phyloP scores from a whole-genome alignment of 1,140 invertebrate genomes.

The Papilio helenus region DNA sequence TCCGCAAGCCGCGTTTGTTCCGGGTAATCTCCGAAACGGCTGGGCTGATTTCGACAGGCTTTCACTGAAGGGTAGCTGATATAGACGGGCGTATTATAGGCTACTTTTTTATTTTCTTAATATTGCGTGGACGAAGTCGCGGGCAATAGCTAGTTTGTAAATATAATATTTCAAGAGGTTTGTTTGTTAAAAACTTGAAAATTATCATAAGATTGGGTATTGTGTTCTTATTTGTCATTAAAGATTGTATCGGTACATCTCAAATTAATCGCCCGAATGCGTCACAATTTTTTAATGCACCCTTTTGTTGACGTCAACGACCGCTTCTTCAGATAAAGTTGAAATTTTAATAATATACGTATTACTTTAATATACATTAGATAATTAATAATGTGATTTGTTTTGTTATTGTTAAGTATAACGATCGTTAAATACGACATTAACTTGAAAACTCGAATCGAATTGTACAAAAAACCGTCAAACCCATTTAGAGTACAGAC shows the following conservation, averaged over 20 bases:
- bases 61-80: no score
- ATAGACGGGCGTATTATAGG: no score
- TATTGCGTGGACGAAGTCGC: no score
- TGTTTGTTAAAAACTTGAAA: background rate
- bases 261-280: background rate
- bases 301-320: constrained; percentile 5
- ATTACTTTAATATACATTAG: background rate
- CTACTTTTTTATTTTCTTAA: no score
- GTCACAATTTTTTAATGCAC: constrained; percentile 19
- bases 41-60: no score
- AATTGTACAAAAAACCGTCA: no score
- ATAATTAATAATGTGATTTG: background rate
- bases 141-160: no score
- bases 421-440: no score
- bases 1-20: no score
- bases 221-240: background rate
- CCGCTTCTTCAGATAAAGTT: constrained; percentile 30
- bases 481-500: no score
- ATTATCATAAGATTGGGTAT: background rate
- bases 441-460: no score
- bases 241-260: background rate
- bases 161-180: background rate
- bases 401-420: background rate
- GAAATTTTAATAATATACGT: constrained; percentile 30
- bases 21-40: no score